Conservation (phyloP, 2,888 invertebrate species). For the Eristalis tenax region DNA sequence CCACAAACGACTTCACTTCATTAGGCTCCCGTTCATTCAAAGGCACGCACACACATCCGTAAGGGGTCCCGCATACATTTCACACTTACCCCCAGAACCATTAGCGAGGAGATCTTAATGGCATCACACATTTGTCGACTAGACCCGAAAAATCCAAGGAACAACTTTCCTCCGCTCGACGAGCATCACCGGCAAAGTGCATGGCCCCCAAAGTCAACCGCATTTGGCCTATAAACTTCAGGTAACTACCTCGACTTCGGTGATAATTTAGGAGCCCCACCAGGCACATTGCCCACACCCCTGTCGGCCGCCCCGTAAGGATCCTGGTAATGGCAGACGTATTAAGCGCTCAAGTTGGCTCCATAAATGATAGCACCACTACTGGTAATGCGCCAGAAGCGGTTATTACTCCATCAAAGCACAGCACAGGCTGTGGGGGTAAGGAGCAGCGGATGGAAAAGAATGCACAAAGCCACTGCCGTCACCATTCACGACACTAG, state of each 20-base stretch:
- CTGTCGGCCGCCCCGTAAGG: not conserved
- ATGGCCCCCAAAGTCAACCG: slow-evolving; percentile 5
- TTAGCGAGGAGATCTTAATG: not conserved
- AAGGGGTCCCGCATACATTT: not conserved
- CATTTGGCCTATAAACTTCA: slow-evolving; percentile 46
- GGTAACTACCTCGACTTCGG: slow-evolving; percentile 51
- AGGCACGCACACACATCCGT: not conserved
- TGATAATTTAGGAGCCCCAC: slow-evolving; percentile 51
- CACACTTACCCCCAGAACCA: not conserved
- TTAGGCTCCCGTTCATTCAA: not conserved
- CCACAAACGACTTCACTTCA: not conserved
- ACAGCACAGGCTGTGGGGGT: slow-evolving; percentile 29
- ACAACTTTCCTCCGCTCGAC: not conserved
- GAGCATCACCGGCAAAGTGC: not conserved
- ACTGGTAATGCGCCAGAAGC: slow-evolving; percentile 70
- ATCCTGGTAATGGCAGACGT: slow-evolving; percentile 52
- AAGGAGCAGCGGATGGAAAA: slow-evolving; percentile 34
- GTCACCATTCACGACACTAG: slow-evolving; percentile 37
- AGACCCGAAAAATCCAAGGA: not conserved
- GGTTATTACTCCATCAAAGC: slow-evolving; percentile 69
- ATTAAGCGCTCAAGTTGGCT: slow-evolving; percentile 68
- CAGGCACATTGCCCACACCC: not conserved
- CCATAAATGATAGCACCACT: slow-evolving; percentile 63
- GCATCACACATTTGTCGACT: not conserved
- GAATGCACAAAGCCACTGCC: slow-evolving; percentile 60